phyloP scores from a whole-genome alignment of 2,113 vertebrate genomes.

The Poicephalus meyeri region DNA sequence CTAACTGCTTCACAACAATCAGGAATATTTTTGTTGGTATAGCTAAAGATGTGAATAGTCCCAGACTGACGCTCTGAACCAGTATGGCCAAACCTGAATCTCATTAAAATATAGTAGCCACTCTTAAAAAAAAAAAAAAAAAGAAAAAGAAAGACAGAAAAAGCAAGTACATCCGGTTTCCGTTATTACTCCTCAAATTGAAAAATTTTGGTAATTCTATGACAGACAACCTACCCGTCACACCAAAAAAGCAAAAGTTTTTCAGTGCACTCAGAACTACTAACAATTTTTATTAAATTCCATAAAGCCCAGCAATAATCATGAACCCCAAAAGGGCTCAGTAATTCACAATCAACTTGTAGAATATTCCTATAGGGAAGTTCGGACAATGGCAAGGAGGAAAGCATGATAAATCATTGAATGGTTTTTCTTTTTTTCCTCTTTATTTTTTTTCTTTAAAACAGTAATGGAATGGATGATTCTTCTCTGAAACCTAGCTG shows the following conservation, averaged over 20 bases:
- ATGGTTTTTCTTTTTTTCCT: rapidly evolving
- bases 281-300: neutral
- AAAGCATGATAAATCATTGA: neutral
- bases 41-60: rapidly evolving
- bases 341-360: neutral
- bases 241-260: neutral
- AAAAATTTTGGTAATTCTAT: neutral
- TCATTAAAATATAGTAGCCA: neutral
- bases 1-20: neutral
- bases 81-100: neutral
- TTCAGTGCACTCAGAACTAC: neutral
- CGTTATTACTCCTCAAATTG: neutral
- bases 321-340: neutral
- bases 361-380: rapidly evolving
- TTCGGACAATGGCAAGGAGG: neutral
- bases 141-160: no score
- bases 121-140: neutral
- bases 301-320: neutral
- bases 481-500: constrained; percentile 24
- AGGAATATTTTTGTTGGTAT: neutral
- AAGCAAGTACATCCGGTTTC: neutral
- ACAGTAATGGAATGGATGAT: neutral
- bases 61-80: neutral
- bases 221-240: neutral
- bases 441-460: neutral